A percentile compares a stretch with the other conserved stretches of the same genome.
Conservation (phyloP, 1,140 invertebrate species). For the Plectus sambesii region DNA sequence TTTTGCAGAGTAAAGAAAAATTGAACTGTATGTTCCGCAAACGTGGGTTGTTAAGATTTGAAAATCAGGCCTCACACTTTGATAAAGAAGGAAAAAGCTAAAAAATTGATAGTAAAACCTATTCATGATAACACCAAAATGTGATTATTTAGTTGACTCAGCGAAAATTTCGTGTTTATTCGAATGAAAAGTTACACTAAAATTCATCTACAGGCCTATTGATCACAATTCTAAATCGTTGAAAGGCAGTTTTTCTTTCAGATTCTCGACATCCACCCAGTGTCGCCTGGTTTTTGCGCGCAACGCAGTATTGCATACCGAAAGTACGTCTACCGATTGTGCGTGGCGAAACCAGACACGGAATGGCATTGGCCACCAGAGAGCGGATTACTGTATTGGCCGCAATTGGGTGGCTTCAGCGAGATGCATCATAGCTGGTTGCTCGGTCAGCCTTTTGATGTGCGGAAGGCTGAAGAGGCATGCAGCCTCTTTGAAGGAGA, state of each 20-base stretch:
- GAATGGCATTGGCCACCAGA: slow-evolving; percentile 13
- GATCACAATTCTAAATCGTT: too few relatives aligned
- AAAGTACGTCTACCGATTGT: slow-evolving; percentile 34
- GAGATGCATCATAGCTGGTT: slow-evolving; percentile 31
- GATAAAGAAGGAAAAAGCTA: too few relatives aligned
- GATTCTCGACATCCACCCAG: slow-evolving; percentile 25
- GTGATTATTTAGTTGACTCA: slow-evolving; percentile 15
- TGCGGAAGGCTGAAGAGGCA: slow-evolving; percentile 16
- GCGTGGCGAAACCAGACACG: slow-evolving; percentile 9
- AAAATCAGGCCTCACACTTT: too few relatives aligned
- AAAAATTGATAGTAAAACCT: too few relatives aligned
- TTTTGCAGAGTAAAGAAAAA: too few relatives aligned
- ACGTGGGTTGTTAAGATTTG: too few relatives aligned
- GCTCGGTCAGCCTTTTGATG: slow-evolving; percentile 25
- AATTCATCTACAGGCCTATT: too few relatives aligned
- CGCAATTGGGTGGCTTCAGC: slow-evolving; percentile 19
- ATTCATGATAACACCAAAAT: too few relatives aligned
- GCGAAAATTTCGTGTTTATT: slow-evolving; percentile 9
- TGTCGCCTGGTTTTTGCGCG: slow-evolving; percentile 28
- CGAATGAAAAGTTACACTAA: too few relatives aligned
- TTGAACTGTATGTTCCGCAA: too few relatives aligned
- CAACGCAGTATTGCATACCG: slow-evolving; percentile 24
- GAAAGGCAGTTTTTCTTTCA: too few relatives aligned
- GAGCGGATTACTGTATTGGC: too few relatives aligned
- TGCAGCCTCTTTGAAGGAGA: slow-evolving; percentile 18